Conservation (phyloP, 2,797 vertebrate genomes). For the Okamejei kenojei region DNA sequence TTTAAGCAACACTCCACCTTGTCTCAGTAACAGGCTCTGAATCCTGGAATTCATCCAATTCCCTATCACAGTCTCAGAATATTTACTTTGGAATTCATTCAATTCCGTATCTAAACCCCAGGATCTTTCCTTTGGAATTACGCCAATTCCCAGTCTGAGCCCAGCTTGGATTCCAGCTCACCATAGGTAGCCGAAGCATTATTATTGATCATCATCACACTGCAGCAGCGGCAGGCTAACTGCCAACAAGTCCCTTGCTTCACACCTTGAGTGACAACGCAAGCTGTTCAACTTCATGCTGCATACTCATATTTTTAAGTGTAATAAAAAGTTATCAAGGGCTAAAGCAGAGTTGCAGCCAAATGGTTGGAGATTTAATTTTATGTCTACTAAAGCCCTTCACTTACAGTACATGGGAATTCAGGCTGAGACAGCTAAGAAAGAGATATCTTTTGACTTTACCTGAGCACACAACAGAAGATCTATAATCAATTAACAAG, state of each 20-base stretch:
- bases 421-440: neutral
- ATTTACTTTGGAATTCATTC: neutral
- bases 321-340: neutral
- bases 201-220: neutral
- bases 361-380: neutral
- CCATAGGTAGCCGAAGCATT: neutral
- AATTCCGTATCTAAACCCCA: neutral
- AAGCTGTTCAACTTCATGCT: neutral
- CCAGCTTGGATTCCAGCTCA: neutral
- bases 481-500: neutral
- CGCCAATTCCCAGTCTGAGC: neutral
- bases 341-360: neutral
- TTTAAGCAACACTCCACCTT: neutral
- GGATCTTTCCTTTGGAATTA: neutral
- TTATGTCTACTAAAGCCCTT: neutral
- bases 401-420: neutral
- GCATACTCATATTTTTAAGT: neutral
- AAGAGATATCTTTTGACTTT: neutral
- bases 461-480: neutral
- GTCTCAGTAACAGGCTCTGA: neutral
- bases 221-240: neutral
- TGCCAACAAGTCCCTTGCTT: constrained; percentile 6
- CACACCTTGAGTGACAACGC: neutral
- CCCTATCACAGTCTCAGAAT: neutral
- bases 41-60: neutral